Evolutionary conservation across 2,888 invertebrate genomes (phyloP).

Genomic region (Vannuccia rotundouncinata): DNA sequence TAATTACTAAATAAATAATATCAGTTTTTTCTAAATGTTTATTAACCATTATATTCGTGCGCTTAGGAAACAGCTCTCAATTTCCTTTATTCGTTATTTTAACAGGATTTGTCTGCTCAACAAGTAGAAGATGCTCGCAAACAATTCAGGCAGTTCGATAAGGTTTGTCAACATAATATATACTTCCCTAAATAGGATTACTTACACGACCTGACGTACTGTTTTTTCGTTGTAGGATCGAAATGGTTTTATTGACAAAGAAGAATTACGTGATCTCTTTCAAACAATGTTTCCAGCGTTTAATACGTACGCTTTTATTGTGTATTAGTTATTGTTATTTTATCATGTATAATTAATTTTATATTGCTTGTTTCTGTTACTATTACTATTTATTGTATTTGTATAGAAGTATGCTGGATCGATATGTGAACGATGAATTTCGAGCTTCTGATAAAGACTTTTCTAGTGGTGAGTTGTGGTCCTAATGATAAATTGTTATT

Average conservation of each 20-base stretch:
- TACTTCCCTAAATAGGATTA: background rate
- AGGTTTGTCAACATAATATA: background rate
- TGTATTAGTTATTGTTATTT: constrained; percentile 9
- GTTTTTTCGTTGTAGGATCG: constrained; percentile 46
- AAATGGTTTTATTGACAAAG: constrained; percentile 53
- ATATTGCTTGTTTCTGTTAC: background rate
- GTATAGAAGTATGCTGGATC: constrained; percentile 52
- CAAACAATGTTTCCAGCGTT: constrained; percentile 52
- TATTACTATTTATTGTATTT: constrained; percentile 7
- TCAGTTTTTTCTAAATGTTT: too few relatives aligned
- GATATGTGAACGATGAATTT: constrained; percentile 55
- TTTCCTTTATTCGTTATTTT: background rate
- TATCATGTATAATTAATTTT: constrained; percentile 37
- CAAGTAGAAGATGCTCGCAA: background rate
- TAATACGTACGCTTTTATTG: constrained; percentile 45
- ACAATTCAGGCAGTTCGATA: background rate
- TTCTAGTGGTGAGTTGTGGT: constrained; percentile 53
- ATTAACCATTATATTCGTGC: too few relatives aligned
- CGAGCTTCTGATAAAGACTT: constrained; percentile 50
- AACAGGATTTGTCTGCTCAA: background rate
- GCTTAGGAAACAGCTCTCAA: too few relatives aligned
- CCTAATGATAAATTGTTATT: too few relatives aligned
- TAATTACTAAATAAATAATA: too few relatives aligned
- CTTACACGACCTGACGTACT: too few relatives aligned
- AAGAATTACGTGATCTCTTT: constrained; percentile 52